Percentiles rank a stretch among this genome's conserved stretches.
These are phyloP conservation scores for Tenebrosternarchus preto DNA, from an alignment of 2,113 vertebrate genomes.

Conservation along the genomic window DNA sequence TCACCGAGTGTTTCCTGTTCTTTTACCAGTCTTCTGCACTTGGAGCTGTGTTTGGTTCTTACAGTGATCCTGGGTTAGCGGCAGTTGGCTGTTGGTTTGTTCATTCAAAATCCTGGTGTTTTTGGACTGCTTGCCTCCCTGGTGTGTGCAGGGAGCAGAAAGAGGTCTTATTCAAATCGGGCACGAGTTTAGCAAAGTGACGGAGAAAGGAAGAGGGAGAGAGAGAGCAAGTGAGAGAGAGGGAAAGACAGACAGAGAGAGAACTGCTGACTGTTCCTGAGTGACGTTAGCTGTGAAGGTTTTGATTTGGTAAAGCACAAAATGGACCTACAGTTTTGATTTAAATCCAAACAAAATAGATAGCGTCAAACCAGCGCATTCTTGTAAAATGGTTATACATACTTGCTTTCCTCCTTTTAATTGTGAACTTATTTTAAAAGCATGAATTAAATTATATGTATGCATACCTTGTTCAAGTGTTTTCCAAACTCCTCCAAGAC, in stretches of 20 bases:
- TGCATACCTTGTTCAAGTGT: not conserved
- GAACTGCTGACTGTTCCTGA: conserved; percentile 22
- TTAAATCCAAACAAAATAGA: not conserved
- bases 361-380: not conserved
- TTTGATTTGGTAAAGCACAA: conserved; percentile 11
- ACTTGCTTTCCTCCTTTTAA: not conserved
- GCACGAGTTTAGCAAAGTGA: conserved; percentile 66
- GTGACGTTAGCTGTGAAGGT: conserved; percentile 4
- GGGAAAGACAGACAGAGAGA: conserved; percentile 32
- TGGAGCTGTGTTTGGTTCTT: conserved; percentile 36
- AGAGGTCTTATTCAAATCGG: conserved; percentile 74
- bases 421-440: too few relatives aligned
- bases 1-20: conserved; percentile 35
- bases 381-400: too few relatives aligned
- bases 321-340: conserved; percentile 19
- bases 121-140: conserved; percentile 64
- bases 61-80: conserved; percentile 11
- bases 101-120: conserved; percentile 32
- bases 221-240: conserved; percentile 34
- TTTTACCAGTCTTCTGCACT: conserved; percentile 1
- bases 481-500: not conserved
- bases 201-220: conserved; percentile 24
- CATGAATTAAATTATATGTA: not conserved
- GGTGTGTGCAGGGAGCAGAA: conserved; percentile 71
- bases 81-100: conserved; percentile 32